These are phyloP conservation scores for Poecilia picta DNA, from an alignment of 2,797 vertebrate species.

Conservation along the genomic window DNA sequence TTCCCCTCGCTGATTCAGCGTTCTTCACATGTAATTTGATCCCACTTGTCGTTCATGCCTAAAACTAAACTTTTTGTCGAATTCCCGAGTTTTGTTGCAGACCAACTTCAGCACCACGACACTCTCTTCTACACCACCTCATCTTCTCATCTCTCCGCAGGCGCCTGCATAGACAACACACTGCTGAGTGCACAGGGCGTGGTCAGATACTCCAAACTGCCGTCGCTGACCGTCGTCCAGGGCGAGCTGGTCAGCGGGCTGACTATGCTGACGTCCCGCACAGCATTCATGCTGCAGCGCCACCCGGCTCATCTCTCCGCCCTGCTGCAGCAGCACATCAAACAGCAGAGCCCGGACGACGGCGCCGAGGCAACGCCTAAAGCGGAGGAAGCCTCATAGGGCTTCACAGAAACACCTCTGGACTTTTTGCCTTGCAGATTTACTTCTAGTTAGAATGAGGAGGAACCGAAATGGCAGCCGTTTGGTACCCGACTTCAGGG, in stretches of 20 bases:
- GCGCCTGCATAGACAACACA: conserved; percentile 87
- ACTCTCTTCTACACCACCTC: neutral
- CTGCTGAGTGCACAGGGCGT: conserved; percentile 89
- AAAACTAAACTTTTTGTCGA: neutral
- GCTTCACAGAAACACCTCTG: neutral
- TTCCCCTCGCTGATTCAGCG: neutral
- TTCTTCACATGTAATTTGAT: neutral
- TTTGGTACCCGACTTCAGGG: neutral
- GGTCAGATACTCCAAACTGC: conserved; percentile 85
- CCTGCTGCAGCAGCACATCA: conserved; percentile 86
- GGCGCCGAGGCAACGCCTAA: conserved; percentile 19
- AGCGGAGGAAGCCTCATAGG: conserved; percentile 56
- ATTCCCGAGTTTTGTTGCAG: neutral
- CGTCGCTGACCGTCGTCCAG: conserved; percentile 75
- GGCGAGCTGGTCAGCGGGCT: conserved; percentile 86
- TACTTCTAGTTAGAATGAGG: neutral
- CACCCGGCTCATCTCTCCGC: conserved; percentile 80
- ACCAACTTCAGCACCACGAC: no score
- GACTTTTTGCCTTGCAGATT: conserved; percentile 20
- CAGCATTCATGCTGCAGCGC: conserved; percentile 79
- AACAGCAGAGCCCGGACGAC: conserved; percentile 61
- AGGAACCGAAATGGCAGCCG: neutral
- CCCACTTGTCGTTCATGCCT: neutral
- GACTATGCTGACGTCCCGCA: conserved; percentile 79
- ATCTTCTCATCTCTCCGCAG: conserved; percentile 66